Evolutionary conservation across 2,113 vertebrate genomes (phyloP).

Genomic region (Corythornis vintsioides): DNA sequence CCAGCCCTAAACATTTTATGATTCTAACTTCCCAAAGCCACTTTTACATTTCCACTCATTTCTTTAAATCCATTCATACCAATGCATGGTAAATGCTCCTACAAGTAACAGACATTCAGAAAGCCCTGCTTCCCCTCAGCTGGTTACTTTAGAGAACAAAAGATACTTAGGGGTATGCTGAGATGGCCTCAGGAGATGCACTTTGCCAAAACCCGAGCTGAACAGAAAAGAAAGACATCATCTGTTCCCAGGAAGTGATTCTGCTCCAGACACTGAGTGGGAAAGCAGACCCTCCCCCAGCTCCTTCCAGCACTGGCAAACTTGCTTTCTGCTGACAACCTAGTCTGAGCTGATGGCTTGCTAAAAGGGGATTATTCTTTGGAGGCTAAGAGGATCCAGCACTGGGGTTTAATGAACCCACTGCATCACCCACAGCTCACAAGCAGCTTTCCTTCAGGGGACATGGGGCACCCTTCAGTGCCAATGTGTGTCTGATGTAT

Average conservation of each 20-base stretch:
- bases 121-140: not conserved
- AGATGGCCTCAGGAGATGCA: not conserved
- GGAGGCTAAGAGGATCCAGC: not conserved
- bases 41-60: not conserved
- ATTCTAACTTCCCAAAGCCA: not conserved
- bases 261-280: not conserved
- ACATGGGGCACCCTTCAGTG: not conserved
- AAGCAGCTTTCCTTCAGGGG: conserved; percentile 18
- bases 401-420: not conserved
- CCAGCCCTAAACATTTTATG: too few relatives aligned
- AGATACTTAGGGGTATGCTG: not conserved
- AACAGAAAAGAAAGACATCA: not conserved
- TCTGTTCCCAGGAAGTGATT: not conserved
- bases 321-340: conserved; percentile 5
- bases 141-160: not conserved
- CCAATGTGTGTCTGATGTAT: not conserved
- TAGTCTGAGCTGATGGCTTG: not conserved
- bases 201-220: not conserved
- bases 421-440: not conserved
- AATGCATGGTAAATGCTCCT: not conserved
- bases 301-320: not conserved
- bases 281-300: not conserved
- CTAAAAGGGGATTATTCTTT: not conserved
- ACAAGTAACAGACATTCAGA: not conserved
- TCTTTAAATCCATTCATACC: not conserved